A percentile compares a stretch with the other conserved stretches of the same genome.
phyloP scores from a whole-genome alignment of 2,888 invertebrate species.

The Ormyrus thymus region DNA sequence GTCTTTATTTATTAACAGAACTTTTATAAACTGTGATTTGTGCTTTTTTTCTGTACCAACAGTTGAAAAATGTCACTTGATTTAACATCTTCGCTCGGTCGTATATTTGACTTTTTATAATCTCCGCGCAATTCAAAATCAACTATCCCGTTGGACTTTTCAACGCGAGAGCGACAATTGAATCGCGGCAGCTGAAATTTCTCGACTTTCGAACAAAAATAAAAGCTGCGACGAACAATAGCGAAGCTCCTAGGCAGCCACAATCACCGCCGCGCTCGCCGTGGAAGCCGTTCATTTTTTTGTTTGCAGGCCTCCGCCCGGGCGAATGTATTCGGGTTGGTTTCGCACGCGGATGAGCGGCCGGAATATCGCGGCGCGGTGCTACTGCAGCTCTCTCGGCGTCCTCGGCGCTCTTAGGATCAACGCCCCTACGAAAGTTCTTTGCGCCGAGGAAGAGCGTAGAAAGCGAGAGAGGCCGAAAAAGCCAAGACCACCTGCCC shows the following conservation, averaged over 20 bases:
- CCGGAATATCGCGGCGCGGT: constrained; percentile 26
- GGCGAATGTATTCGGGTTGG: constrained; percentile 15
- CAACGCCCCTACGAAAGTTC: constrained; percentile 69
- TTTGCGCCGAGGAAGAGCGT: constrained; percentile 65
- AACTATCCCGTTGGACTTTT: too few relatives aligned
- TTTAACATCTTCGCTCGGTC: too few relatives aligned
- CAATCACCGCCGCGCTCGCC: neutral
- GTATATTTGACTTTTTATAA: too few relatives aligned
- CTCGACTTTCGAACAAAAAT: too few relatives aligned
- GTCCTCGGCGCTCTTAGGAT: constrained; percentile 55
- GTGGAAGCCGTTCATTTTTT: neutral
- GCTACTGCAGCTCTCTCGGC: constrained; percentile 22
- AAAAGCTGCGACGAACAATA: too few relatives aligned
- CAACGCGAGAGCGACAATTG: too few relatives aligned
- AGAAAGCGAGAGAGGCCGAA: constrained; percentile 29
- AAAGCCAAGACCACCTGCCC: constrained; percentile 72
- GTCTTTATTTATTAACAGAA: too few relatives aligned
- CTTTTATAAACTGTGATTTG: too few relatives aligned
- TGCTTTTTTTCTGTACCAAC: too few relatives aligned
- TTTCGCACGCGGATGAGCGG: constrained; percentile 44
- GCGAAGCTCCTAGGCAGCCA: neutral
- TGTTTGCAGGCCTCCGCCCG: constrained; percentile 1
- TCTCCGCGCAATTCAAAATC: too few relatives aligned
- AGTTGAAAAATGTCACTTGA: too few relatives aligned
- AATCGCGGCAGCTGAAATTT: too few relatives aligned